A percentile compares a stretch with the other conserved stretches of the same genome.
phyloP scores from a whole-genome alignment of 2,113 vertebrate genomes.

The Cyanistes caeruleus region DNA sequence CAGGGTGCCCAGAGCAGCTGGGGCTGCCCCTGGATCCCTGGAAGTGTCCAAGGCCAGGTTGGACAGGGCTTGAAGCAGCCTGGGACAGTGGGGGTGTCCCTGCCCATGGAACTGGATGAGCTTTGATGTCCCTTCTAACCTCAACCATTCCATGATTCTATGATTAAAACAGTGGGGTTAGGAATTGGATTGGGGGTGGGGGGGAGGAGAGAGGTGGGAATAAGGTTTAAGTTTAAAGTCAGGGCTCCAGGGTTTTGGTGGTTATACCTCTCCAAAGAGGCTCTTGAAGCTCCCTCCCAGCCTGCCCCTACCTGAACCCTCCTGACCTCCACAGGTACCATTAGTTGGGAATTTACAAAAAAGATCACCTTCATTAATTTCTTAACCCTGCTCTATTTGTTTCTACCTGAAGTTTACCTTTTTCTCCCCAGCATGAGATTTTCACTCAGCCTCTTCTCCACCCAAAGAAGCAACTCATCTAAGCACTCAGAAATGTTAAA shows the following conservation, averaged over 20 bases:
- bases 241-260: neutral
- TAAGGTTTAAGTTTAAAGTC: neutral
- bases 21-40: neutral
- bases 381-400: neutral
- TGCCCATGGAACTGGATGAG: too few species aligned
- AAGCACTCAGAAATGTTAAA: neutral
- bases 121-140: neutral
- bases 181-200: neutral
- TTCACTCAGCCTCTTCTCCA: neutral
- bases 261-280: neutral
- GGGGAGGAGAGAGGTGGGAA: neutral
- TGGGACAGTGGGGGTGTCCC: neutral
- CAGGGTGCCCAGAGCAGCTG: neutral
- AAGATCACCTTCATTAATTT: fast-evolving
- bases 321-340: too few species aligned
- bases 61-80: neutral
- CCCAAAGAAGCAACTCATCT: neutral
- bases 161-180: neutral
- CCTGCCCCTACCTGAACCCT: neutral
- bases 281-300: neutral
- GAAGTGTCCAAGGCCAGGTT: fast-evolving
- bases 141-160: neutral
- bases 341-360: neutral
- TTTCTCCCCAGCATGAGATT: neutral
- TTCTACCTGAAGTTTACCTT: neutral